Conservation (phyloP, 2,888 invertebrate species). For the Polydrusus tereticollis region DNA sequence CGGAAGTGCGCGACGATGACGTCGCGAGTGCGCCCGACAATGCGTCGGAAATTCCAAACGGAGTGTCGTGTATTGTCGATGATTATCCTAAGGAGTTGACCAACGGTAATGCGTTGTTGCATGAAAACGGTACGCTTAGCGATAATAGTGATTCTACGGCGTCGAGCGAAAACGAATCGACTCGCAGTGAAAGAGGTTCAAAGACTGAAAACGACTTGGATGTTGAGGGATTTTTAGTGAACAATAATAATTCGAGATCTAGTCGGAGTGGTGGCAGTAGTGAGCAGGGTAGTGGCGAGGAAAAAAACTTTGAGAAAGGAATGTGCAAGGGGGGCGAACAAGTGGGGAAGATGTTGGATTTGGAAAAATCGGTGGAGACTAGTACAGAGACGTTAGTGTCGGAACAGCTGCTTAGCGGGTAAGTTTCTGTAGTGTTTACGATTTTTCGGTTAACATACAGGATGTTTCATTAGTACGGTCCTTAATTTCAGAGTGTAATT, state of each 20-base stretch:
- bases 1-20: conserved; percentile 16
- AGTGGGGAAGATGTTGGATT: conserved; percentile 58
- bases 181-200: conserved; percentile 28
- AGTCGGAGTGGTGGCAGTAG: conserved; percentile 40
- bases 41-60: conserved; percentile 24
- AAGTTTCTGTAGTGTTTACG: conserved; percentile 40
- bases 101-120: conserved; percentile 42
- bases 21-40: conserved; percentile 1
- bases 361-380: conserved; percentile 66
- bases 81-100: neutral
- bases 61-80: neutral
- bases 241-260: conserved; percentile 35
- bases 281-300: conserved; percentile 26
- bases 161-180: conserved; percentile 14
- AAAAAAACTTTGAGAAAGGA: conserved; percentile 7
- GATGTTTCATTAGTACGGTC: no score
- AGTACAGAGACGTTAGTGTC: conserved; percentile 71
- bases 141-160: neutral
- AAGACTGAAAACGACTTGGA: conserved; percentile 30
- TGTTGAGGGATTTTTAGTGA: conserved; percentile 35
- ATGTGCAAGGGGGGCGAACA: conserved; percentile 52
- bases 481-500: no score
- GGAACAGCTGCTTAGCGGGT: conserved; percentile 58
- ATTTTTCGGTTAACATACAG: neutral
- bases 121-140: conserved; percentile 52